Conservation (phyloP, 1,140 invertebrate genomes). For the Temnothorax longispinosus region DNA sequence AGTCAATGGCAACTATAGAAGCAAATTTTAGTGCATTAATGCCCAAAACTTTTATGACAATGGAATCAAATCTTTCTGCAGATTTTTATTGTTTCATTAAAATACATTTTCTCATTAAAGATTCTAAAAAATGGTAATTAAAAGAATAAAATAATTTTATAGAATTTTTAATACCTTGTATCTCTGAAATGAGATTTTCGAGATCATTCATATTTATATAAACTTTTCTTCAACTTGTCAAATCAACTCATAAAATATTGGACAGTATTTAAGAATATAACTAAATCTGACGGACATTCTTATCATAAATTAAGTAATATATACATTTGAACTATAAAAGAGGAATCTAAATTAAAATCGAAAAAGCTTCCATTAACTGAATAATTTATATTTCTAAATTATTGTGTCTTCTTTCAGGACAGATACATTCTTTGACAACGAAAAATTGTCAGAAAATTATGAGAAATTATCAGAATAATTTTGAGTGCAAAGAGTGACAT, state of each 20-base stretch:
- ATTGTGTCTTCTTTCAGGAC: background rate
- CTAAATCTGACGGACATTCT: background rate
- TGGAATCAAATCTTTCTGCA: background rate
- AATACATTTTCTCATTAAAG: background rate
- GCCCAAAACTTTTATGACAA: background rate
- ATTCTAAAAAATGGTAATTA: background rate
- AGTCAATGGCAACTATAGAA: background rate
- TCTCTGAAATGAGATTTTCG: background rate
- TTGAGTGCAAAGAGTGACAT: background rate
- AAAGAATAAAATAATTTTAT: background rate
- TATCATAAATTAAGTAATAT: background rate
- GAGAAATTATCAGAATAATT: conserved; percentile 12
- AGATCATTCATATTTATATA: background rate
- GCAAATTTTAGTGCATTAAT: background rate
- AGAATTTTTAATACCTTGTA: background rate
- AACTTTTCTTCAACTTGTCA: background rate
- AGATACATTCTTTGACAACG: background rate
- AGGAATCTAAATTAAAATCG: conserved; percentile 4
- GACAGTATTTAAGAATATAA: background rate
- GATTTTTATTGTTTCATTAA: background rate
- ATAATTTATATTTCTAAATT: background rate
- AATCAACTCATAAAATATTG: background rate
- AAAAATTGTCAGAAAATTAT: background rate
- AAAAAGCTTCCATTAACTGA: background rate
- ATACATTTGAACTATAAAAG: background rate